Percentiles rank a stretch among this genome's conserved stretches.
Evolutionary conservation across 1,140 invertebrate genomes (phyloP).

Genomic region (Vollenhovia emeryi): DNA sequence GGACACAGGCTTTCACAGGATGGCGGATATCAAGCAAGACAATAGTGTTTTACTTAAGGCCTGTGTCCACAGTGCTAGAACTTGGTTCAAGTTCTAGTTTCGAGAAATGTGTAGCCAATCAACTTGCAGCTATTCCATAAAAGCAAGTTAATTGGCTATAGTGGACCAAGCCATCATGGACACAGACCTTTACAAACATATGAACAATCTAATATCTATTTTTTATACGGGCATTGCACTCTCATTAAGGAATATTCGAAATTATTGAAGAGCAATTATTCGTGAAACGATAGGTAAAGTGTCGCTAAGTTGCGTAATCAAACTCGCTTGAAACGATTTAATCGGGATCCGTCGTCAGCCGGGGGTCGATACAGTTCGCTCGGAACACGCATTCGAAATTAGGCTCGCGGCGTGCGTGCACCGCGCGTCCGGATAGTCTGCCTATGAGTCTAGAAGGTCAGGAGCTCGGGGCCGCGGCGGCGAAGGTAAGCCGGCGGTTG

Average conservation of each 20-base stretch:
- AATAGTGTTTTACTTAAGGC: not conserved
- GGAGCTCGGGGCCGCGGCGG: constrained; percentile 45
- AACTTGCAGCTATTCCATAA: too few relatives aligned
- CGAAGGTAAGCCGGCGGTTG: constrained; percentile 77
- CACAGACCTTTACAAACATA: not conserved
- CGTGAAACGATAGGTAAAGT: not conserved
- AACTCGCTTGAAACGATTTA: constrained; percentile 3
- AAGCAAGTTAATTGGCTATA: too few relatives aligned
- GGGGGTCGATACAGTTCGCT: constrained; percentile 31
- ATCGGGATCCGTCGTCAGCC: not conserved
- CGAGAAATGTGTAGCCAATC: too few relatives aligned
- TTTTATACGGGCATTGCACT: not conserved
- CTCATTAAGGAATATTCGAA: not conserved
- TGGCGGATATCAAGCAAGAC: not conserved
- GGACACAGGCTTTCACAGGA: too few relatives aligned
- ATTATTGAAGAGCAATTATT: not conserved
- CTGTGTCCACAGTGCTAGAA: too few relatives aligned
- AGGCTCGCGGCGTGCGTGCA: constrained; percentile 60
- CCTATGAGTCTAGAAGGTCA: constrained; percentile 71
- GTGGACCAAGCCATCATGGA: too few relatives aligned
- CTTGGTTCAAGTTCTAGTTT: too few relatives aligned
- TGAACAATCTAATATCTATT: not conserved
- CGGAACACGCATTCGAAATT: constrained; percentile 61
- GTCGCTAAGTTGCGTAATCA: not conserved
- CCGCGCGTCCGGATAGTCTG: constrained; percentile 65